Evolutionary conservation across 2,113 vertebrate species (phyloP).

Genomic region (Octodon degus): DNA sequence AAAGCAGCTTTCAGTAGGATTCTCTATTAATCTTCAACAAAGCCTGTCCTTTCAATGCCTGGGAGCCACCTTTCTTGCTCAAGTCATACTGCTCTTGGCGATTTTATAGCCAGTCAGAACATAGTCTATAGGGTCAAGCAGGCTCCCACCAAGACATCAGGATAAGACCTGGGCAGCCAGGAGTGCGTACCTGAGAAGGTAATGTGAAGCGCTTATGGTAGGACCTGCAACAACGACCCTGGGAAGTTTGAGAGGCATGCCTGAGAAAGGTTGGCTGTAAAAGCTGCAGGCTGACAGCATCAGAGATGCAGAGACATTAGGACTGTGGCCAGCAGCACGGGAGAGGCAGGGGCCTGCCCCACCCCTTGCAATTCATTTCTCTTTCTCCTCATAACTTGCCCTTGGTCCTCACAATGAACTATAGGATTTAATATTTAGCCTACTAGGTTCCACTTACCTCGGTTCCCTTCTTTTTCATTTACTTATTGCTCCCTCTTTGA

Average conservation of each 20-base stretch:
- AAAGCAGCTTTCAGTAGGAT: not conserved
- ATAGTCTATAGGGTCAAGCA: not conserved
- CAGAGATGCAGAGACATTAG: not conserved
- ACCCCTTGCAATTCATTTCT: not conserved
- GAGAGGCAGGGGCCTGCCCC: not conserved
- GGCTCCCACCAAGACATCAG: not conserved
- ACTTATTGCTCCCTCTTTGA: not conserved
- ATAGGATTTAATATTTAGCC: not conserved
- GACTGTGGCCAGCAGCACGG: not conserved
- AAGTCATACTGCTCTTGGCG: not conserved
- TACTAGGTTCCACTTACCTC: not conserved
- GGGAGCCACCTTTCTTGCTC: not conserved
- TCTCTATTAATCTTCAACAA: not conserved
- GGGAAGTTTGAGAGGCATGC: not conserved
- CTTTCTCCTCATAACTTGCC: not conserved
- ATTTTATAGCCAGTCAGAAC: not conserved
- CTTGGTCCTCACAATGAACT: not conserved
- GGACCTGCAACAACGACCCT: not conserved
- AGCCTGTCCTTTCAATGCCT: not conserved
- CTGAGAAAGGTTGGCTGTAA: not conserved
- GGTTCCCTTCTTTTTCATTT: not conserved
- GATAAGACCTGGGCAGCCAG: not conserved
- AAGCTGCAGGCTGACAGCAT: not conserved
- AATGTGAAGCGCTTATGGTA: not conserved
- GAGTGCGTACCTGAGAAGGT: not conserved